Conservation (phyloP, 2,888 invertebrate species). For the Ptilodon capucinus region DNA sequence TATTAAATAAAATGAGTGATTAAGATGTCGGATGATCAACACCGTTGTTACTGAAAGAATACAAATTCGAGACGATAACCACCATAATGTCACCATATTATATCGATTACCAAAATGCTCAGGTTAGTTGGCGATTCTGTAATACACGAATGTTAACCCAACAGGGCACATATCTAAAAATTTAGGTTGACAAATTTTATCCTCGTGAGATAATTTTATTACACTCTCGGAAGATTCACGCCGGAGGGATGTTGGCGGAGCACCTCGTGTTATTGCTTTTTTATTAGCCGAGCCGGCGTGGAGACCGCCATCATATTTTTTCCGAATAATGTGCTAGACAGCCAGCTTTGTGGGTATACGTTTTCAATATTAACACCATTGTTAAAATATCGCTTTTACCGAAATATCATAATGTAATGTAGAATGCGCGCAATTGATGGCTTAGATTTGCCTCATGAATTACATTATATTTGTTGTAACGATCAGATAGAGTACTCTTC, state of each 20-base stretch:
- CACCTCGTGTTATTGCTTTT: conserved; percentile 71
- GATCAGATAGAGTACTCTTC: too few species aligned
- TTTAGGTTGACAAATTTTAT: conserved; percentile 68
- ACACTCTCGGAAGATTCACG: conserved; percentile 61
- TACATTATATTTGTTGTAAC: too few species aligned
- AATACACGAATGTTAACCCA: conserved; percentile 4
- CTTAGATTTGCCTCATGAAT: too few species aligned
- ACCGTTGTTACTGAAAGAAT: too few species aligned
- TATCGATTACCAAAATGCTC: not conserved
- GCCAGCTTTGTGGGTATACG: conserved; percentile 53
- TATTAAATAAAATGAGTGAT: too few species aligned
- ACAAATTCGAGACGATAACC: too few species aligned
- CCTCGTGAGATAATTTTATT: conserved; percentile 75
- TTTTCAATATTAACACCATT: conserved; percentile 44
- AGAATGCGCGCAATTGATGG: too few species aligned
- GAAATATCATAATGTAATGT: not conserved
- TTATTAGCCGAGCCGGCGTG: conserved; percentile 60
- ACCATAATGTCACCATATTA: too few species aligned
- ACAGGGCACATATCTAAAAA: conserved; percentile 39
- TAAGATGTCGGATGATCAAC: too few species aligned
- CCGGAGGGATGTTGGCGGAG: conserved; percentile 50
- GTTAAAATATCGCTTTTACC: conserved; percentile 4
- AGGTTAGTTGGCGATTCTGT: not conserved
- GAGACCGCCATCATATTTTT: conserved; percentile 63
- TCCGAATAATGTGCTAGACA: conserved; percentile 57